Conservation (phyloP, 1,140 invertebrate genomes). For the Augochlora pura region DNA sequence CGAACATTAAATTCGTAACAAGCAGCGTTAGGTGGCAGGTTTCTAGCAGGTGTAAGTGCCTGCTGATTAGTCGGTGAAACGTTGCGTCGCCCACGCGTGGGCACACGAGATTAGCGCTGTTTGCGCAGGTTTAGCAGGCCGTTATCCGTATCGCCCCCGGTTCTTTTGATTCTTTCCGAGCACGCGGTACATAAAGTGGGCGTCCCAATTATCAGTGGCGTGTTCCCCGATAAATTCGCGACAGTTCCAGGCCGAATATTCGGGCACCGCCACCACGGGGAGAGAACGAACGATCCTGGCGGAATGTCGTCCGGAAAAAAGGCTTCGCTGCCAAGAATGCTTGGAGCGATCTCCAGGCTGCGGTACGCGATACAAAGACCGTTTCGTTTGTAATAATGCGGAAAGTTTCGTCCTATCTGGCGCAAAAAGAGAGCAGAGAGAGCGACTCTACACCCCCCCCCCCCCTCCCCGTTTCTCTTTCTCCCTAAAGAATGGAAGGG, state of each 20-base stretch:
- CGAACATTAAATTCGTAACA: no score
- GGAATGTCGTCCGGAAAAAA: slow-evolving; percentile 22
- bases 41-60: not conserved
- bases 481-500: not conserved
- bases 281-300: slow-evolving; percentile 33
- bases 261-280: not conserved
- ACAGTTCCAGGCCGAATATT: slow-evolving; percentile 16
- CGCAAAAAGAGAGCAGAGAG: slow-evolving; percentile 11
- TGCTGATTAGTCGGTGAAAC: not conserved
- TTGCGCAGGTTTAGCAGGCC: not conserved
- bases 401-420: slow-evolving; percentile 44
- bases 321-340: slow-evolving; percentile 46
- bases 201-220: not conserved
- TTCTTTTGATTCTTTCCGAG: not conserved
- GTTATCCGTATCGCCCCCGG: not conserved
- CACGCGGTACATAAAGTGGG: not conserved
- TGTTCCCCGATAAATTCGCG: slow-evolving; percentile 12
- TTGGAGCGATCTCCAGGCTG: slow-evolving; percentile 41
- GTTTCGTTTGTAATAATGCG: slow-evolving; percentile 43
- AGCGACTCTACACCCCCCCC: no score
- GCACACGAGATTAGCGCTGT: not conserved
- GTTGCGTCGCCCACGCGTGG: not conserved
- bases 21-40: no score
- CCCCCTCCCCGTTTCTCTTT: not conserved
- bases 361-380: slow-evolving; percentile 48